These are phyloP conservation scores for Drusus annulatus DNA, from an alignment of 1,140 invertebrate genomes.

Conservation along the genomic window DNA sequence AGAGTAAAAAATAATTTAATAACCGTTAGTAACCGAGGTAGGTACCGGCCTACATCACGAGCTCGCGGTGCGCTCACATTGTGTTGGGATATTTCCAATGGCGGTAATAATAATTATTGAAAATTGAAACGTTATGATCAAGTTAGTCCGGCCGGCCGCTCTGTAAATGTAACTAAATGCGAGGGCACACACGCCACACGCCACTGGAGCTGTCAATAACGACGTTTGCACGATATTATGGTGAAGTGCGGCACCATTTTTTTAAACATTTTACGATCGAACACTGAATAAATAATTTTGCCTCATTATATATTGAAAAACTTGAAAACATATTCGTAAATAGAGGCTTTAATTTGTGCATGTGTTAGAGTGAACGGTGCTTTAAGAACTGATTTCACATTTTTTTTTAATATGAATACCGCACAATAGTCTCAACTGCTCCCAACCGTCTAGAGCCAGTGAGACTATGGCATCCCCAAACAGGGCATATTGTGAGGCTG, in stretches of 20 bases:
- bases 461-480: too few species aligned
- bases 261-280: too few species aligned
- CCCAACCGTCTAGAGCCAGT: too few species aligned
- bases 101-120: constrained; percentile 54
- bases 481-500: too few species aligned
- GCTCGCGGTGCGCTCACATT: constrained; percentile 30
- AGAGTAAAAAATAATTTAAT: constrained; percentile 19
- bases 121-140: constrained; percentile 58
- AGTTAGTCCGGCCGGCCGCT: constrained; percentile 39
- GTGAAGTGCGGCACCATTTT: neutral
- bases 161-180: neutral
- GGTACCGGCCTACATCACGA: constrained; percentile 40
- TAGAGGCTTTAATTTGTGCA: too few species aligned
- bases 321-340: too few species aligned
- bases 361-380: too few species aligned
- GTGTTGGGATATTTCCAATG: constrained; percentile 33
- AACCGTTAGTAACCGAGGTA: neutral
- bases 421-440: too few species aligned
- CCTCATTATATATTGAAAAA: too few species aligned
- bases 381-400: too few species aligned
- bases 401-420: too few species aligned
- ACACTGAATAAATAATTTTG: too few species aligned
- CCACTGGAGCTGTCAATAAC: constrained; percentile 15
- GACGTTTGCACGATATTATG: constrained; percentile 41
- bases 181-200: neutral